Base-by-base conservation (phyloP, 2,888 invertebrate genomes). In the Neoitamus cyanurus region DNA sequence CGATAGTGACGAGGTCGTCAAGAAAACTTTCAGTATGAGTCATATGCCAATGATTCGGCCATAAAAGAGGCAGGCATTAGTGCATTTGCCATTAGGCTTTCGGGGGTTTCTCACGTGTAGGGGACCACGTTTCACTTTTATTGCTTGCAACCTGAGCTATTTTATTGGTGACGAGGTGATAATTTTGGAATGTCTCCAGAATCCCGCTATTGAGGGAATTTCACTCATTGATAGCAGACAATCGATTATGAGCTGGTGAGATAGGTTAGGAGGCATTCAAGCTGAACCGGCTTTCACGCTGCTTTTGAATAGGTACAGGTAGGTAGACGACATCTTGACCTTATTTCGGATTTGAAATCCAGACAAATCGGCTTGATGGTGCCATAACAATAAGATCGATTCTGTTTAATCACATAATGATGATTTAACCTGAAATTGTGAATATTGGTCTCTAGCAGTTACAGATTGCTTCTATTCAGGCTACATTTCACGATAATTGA, bases 151-250 rank as follows among this genome's bases (percentile, higher is more conserved):
- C 20, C 31, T 37, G 20, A 73, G 36, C 73, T 34, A 20, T 72
- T 72, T 72, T 72, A 72, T 73, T 37, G 36, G 11, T 20, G 31
- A 36, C 9, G 3, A 72, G 11, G 36, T 72, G 72, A 36, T 73
- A 73, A 69, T 15, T 73, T 11, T 73, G 36, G 37, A 73, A 73
- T 73, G 5, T 36, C 9, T 73, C n/a, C n/a, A 34, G 36, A 73
- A 73, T 73, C 20, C 37, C 73, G 73, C 73, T 73, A 37, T 73
- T 73, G 36, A 7, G 73, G 36, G 11, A 34, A 36, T 73, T 36
- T 73, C 15, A 36, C 20, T 73, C n/a, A 9, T 28, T 58, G 25
- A 9, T 9, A 58, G n/a, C 20, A 48, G 15, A 48, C 20, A 48
- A 20, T 48, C 20, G 6, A 5, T 48, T 7, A 20, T 48, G 20